A percentile compares a stretch with the other conserved stretches of the same genome.
phyloP scores from a whole-genome alignment of 2,888 invertebrate genomes.

The Eilema depressum region DNA sequence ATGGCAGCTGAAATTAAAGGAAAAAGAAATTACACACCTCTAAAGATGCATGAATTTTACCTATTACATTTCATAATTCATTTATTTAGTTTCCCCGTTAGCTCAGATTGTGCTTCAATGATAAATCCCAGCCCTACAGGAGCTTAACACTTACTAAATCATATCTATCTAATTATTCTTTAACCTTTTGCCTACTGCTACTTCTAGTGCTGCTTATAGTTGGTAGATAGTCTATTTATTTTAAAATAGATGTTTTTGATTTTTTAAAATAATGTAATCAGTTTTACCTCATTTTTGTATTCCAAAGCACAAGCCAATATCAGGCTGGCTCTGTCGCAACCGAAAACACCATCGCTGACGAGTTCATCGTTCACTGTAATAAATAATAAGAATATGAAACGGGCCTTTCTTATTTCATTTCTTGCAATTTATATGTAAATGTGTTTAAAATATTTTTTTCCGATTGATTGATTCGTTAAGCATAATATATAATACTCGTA shows the following conservation, averaged over 20 bases:
- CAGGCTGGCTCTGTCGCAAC: conserved; percentile 20
- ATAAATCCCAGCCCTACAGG: too few relatives aligned
- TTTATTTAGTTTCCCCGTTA: too few relatives aligned
- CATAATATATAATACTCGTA: too few relatives aligned
- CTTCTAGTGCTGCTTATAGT: not conserved
- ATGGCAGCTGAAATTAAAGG: conserved; percentile 2
- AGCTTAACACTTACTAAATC: too few relatives aligned
- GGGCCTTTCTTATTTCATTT: not conserved
- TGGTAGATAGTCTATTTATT: too few relatives aligned
- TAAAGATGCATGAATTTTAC: too few relatives aligned
- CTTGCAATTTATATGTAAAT: not conserved
- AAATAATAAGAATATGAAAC: not conserved
- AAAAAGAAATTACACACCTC: not conserved
- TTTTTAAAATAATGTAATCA: not conserved
- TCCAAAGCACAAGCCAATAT: conserved; percentile 12
- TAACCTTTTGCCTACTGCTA: not conserved
- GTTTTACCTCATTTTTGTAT: conserved; percentile 9
- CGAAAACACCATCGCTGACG: conserved; percentile 11
- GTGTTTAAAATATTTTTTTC: too few relatives aligned
- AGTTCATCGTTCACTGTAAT: conserved; percentile 16
- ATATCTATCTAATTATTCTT: too few relatives aligned
- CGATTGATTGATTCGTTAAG: too few relatives aligned
- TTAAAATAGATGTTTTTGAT: not conserved
- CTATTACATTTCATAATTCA: too few relatives aligned
- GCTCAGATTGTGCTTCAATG: too few relatives aligned